Conservation (phyloP, 2,113 vertebrate species). For the Mesoclemmys tuberculata region DNA sequence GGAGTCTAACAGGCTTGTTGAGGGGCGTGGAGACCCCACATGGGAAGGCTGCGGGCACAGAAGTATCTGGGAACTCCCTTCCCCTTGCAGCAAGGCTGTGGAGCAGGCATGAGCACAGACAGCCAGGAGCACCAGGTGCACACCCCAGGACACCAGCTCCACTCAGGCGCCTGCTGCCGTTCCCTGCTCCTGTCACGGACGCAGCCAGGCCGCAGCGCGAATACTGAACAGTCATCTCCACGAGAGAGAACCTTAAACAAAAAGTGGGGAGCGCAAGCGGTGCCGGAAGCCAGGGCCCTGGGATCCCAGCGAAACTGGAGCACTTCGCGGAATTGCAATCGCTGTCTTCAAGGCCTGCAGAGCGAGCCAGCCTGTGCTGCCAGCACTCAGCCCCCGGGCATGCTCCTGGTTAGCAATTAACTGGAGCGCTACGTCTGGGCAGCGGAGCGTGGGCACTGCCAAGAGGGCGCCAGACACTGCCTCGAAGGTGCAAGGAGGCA, state of each 20-base stretch:
- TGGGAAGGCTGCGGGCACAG: background rate
- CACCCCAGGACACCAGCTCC: too few relatives aligned
- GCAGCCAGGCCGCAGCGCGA: background rate
- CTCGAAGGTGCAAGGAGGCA: background rate
- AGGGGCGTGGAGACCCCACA: background rate
- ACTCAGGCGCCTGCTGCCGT: too few relatives aligned
- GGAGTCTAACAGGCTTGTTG: background rate
- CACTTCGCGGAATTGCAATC: background rate
- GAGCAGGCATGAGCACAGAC: background rate
- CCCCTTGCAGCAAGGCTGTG: background rate
- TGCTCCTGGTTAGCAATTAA: background rate
- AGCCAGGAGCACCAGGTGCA: too few relatives aligned
- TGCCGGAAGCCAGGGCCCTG: background rate
- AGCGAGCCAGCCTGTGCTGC: background rate
- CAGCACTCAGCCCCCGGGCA: background rate
- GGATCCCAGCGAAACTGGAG: constrained; percentile 8
- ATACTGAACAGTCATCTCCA: constrained; percentile 30
- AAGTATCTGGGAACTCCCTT: background rate
- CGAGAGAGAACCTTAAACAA: constrained; percentile 13
- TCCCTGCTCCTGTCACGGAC: background rate
- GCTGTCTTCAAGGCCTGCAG: background rate
- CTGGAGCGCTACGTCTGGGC: rapidly evolving
- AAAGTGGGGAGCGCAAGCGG: background rate
- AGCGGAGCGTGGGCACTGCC: background rate
- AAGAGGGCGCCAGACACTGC: background rate